These are phyloP conservation scores for Brachystomella parvula DNA, from an alignment of 1,140 invertebrate species.

Conservation along the genomic window DNA sequence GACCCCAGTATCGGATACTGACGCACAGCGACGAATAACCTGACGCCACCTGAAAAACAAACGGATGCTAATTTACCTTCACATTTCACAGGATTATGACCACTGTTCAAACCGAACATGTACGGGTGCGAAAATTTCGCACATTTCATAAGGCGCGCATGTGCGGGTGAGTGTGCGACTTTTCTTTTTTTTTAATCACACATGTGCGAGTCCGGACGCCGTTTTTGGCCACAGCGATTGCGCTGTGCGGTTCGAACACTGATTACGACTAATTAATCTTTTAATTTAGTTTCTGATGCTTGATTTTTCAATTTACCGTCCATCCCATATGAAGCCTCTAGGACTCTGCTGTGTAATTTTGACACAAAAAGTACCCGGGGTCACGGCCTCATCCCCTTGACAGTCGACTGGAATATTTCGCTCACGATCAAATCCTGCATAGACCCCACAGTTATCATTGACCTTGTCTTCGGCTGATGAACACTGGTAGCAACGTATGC, in stretches of 20 bases:
- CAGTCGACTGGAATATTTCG: slow-evolving; percentile 78
- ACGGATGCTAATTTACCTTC: no score
- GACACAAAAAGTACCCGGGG: slow-evolving; percentile 88
- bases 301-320: slow-evolving; percentile 37
- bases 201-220: no score
- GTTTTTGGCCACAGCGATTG: no score
- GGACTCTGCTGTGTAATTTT: slow-evolving; percentile 82
- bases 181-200: no score
- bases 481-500: slow-evolving; percentile 79
- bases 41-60: slow-evolving; percentile 71
- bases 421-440: slow-evolving; percentile 67
- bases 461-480: slow-evolving; percentile 67
- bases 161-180: no score
- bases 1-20: slow-evolving; percentile 78
- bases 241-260: no score
- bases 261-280: no score
- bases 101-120: no score
- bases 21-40: slow-evolving; percentile 80
- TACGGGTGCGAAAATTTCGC: no score
- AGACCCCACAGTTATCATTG: slow-evolving; percentile 78
- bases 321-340: slow-evolving; percentile 72
- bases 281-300: slow-evolving; percentile 8
- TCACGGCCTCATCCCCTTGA: slow-evolving; percentile 75
- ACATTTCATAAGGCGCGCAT: neutral
- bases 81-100: no score